Evolutionary conservation across 2,888 invertebrate species (phyloP).

Genomic region (Alsophila aescularia): DNA sequence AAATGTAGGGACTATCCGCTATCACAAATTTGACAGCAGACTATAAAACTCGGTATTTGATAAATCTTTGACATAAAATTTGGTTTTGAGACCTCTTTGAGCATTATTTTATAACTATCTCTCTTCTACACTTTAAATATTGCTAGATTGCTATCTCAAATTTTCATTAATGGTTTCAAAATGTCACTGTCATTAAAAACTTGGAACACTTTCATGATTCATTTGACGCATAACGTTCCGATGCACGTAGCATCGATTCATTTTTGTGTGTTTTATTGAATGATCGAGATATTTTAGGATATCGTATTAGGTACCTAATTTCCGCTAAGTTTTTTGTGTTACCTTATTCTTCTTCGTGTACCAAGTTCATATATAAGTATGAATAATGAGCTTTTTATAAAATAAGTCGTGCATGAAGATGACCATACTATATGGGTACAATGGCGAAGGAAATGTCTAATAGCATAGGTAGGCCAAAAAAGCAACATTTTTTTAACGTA

Average conservation of each 20-base stretch:
- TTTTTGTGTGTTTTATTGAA: too few species aligned
- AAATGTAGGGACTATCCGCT: slow-evolving; percentile 71
- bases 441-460: too few species aligned
- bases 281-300: too few species aligned
- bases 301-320: too few species aligned
- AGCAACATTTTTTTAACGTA: too few species aligned
- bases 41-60: slow-evolving; percentile 26
- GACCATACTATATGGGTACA: too few species aligned
- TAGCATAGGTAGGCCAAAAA: too few species aligned
- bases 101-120: slow-evolving; percentile 5
- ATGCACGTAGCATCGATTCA: slow-evolving; percentile 43
- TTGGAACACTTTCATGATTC: slow-evolving; percentile 33
- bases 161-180: slow-evolving; percentile 4
- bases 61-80: slow-evolving; percentile 17
- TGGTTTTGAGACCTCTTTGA: neutral
- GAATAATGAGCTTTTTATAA: too few species aligned
- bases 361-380: too few species aligned
- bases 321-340: too few species aligned
- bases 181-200: slow-evolving; percentile 36
- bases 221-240: slow-evolving; percentile 66
- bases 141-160: slow-evolving; percentile 5
- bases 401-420: neutral
- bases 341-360: too few species aligned
- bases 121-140: neutral
- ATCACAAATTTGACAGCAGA: slow-evolving; percentile 56